phyloP scores from a whole-genome alignment of 1,140 invertebrate genomes.

The Tetranychus cinnabarinus region DNA sequence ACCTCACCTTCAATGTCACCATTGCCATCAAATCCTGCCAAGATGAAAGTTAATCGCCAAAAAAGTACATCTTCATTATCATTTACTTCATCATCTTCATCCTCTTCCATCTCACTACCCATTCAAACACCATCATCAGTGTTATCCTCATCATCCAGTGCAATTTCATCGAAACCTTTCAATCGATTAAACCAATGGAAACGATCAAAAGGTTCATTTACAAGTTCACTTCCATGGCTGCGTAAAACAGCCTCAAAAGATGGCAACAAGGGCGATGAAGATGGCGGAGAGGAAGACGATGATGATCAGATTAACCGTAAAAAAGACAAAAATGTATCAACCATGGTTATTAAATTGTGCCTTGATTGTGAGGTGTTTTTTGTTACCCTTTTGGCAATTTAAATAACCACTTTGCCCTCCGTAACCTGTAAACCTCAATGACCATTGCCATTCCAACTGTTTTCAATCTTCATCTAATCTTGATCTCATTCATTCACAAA shows the following conservation, averaged over 20 bases:
- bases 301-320: neutral
- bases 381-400: neutral
- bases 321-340: neutral
- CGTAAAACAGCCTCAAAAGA: neutral
- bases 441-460: no score
- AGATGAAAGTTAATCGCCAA: neutral
- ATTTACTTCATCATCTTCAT: neutral
- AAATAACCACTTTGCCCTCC: no score
- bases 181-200: neutral
- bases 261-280: neutral
- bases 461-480: no score
- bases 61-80: neutral
- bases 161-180: neutral
- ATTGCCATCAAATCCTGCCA: neutral
- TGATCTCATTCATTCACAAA: no score
- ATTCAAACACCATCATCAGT: neutral
- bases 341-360: neutral
- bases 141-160: neutral
- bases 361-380: neutral
- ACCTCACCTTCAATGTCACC: neutral
- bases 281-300: neutral
- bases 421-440: no score
- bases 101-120: no score
- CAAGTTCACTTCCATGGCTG: neutral
- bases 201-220: neutral